Percentiles rank a stretch among this genome's conserved stretches.
Conservation (phyloP, 2,888 invertebrate species). For the Agonopterix heracliana region DNA sequence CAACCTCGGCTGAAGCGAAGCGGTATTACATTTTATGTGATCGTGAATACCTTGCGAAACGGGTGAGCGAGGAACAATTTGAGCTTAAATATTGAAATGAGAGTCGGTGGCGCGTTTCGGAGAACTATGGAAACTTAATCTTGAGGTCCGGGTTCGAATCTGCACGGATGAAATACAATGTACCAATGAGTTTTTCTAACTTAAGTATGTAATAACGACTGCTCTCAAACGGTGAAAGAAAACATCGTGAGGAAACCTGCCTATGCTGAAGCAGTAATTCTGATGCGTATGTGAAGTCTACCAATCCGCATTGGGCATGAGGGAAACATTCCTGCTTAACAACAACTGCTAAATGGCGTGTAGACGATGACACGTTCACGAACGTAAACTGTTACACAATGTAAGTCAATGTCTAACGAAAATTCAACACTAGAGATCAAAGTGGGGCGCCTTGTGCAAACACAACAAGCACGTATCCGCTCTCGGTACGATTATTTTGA, state of each 20-base stretch:
- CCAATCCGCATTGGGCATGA: too few relatives aligned
- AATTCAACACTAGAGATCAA: slow-evolving; percentile 16
- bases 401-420: slow-evolving; percentile 7
- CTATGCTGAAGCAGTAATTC: too few relatives aligned
- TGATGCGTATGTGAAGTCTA: too few relatives aligned
- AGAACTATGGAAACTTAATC: too few relatives aligned
- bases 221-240: too few relatives aligned
- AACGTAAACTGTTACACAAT: slow-evolving; percentile 14
- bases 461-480: slow-evolving; percentile 16
- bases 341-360: neutral
- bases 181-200: too few relatives aligned
- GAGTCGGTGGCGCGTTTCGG: too few relatives aligned
- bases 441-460: slow-evolving; percentile 20
- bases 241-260: too few relatives aligned
- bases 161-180: too few relatives aligned
- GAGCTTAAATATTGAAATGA: too few relatives aligned
- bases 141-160: too few relatives aligned
- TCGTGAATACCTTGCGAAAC: neutral
- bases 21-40: slow-evolving; percentile 1
- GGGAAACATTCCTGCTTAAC: neutral
- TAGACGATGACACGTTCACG: neutral
- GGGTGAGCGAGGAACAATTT: neutral
- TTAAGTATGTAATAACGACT: too few relatives aligned
- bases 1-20: slow-evolving; percentile 5
- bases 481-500: slow-evolving; percentile 36